Evolutionary conservation across 2,797 vertebrate genomes (phyloP), one percentile per base, ranked within the genome.

Genomic region (Salmo trutta): DNA sequence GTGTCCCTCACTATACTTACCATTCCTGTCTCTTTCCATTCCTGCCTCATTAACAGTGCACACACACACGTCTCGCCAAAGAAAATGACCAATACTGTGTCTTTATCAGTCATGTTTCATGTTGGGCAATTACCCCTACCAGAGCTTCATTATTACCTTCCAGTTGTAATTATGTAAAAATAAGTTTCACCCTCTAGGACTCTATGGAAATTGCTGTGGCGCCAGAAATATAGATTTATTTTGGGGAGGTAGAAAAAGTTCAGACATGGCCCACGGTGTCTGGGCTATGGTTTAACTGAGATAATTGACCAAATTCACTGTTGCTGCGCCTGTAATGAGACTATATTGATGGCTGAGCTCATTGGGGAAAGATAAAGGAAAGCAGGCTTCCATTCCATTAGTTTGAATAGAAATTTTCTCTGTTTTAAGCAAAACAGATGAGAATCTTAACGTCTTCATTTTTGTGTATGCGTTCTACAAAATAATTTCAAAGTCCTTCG

Each of bases 71-170:
- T n/a, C 66, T 76, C 80, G 75, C 66, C 81, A 80, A 3, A 73
- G 75, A 82, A 88, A 89, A 87, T 87, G 15, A 87, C 86, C 80
- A 83, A 80, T 83, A 77, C 69, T 66, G 51, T 82, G 69, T 71
- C 76, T 74, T 16, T 53, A 74, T 86, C 82, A 81, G 79, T 77
- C 81, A 69, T 81, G 78, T 84, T 88, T 75, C 52, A 67, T 82
- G 83, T 79, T 69, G 75, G 68, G 76, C 77, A 75, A 86, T 90
- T 80, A 77, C 77, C 84, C 77, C 56, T 6, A 76, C 79, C 59
- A 79, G 80, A 79, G 77, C 33, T 52, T 74, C 64, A 65, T 70
- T n/a, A 64, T 70, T 5, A 51, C 52, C 65, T 85, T 67, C 77
- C 76, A 65, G n/a, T 77, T 72, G 72, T 83, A 76, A 90, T 90